A percentile compares a stretch with the other conserved stretches of the same genome.
These are phyloP conservation scores for Syritta pipiens DNA, from an alignment of 2,888 invertebrate species.

Conservation along the genomic window DNA sequence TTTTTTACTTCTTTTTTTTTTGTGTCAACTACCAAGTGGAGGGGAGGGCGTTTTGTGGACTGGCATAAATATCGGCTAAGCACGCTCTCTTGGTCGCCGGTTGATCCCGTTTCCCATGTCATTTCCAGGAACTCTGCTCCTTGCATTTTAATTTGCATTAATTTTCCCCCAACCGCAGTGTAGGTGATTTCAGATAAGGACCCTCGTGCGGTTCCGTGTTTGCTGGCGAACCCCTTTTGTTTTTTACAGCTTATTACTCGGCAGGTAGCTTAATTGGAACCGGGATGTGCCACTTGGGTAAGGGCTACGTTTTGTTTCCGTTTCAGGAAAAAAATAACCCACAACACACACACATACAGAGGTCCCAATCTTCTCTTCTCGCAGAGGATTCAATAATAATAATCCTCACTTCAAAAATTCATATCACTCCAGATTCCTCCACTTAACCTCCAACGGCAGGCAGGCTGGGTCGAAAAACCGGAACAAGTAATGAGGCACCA, in stretches of 20 bases:
- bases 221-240: conserved; percentile 10
- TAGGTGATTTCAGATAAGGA: conserved; percentile 41
- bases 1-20: too few species aligned
- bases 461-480: background rate
- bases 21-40: too few species aligned
- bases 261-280: conserved; percentile 29
- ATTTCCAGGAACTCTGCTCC: conserved; percentile 42
- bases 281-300: too few species aligned
- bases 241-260: conserved; percentile 29
- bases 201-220: background rate
- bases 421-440: conserved; percentile 32
- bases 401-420: conserved; percentile 55
- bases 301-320: conserved; percentile 25
- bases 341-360: too few species aligned
- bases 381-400: conserved; percentile 38
- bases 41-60: too few species aligned
- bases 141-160: conserved; percentile 63
- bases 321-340: background rate
- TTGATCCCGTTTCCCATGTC: conserved; percentile 26
- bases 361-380: background rate
- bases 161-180: conserved; percentile 37
- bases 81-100: too few species aligned
- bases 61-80: background rate
- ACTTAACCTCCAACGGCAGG: conserved; percentile 46
- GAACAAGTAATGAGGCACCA: conserved; percentile 34